Evolutionary conservation across 2,888 invertebrate genomes (phyloP).

Genomic region (Actias luna): DNA sequence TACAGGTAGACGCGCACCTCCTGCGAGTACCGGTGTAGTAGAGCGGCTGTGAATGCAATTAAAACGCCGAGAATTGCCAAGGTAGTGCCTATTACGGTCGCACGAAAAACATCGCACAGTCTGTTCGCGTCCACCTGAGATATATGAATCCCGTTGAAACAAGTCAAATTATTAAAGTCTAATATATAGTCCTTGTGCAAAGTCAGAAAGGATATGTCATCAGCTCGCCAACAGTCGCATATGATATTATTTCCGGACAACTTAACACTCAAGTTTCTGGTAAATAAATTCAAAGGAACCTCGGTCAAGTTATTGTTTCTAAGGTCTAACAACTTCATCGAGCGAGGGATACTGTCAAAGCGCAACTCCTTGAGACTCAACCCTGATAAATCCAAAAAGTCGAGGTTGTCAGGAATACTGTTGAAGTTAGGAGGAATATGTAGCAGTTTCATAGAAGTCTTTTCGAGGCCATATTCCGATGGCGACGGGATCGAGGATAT

Average conservation of each 20-base stretch:
- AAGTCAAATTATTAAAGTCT: constrained; percentile 19
- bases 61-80: constrained; percentile 22
- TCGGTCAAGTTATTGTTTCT: constrained; percentile 18
- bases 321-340: constrained; percentile 22
- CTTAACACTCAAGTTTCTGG: constrained; percentile 18
- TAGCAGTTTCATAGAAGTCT: constrained; percentile 9
- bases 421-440: not conserved
- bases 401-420: constrained; percentile 13
- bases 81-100: constrained; percentile 21
- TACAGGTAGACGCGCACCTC: constrained; percentile 33
- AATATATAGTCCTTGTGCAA: constrained; percentile 5
- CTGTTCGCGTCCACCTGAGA: constrained; percentile 19
- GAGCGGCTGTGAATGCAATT: too few relatives aligned
- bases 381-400: constrained; percentile 10
- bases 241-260: constrained; percentile 21
- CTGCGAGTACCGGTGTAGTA: constrained; percentile 30
- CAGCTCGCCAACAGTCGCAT: constrained; percentile 24
- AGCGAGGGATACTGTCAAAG: constrained; percentile 10
- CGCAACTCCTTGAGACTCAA: constrained; percentile 14
- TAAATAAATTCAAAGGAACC: constrained; percentile 17
- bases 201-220: constrained; percentile 19
- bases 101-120: constrained; percentile 35
- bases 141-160: constrained; percentile 18
- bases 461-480: not conserved
- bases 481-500: constrained; percentile 19